Conservation (phyloP, 2,888 invertebrate genomes). For the Lasioglossum oenotherae region DNA sequence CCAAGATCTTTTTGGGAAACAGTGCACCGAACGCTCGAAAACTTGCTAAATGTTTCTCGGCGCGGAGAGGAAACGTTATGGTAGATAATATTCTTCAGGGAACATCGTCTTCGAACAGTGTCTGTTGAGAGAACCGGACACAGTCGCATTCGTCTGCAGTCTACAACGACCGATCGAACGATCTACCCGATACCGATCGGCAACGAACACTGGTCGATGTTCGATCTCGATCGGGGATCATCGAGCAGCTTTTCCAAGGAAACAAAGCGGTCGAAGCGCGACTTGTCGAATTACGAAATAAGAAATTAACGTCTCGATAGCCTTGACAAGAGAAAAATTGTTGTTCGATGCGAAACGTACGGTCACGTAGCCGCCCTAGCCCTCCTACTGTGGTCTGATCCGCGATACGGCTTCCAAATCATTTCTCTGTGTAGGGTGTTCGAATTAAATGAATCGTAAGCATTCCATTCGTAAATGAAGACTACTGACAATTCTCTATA, state of each 20-base stretch:
- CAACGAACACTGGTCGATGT: constrained; percentile 23
- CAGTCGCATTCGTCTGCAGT: constrained; percentile 4
- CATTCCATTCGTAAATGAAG: neutral
- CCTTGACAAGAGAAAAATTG: constrained; percentile 37
- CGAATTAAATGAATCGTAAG: neutral
- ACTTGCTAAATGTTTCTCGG: too few species aligned
- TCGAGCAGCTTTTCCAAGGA: neutral
- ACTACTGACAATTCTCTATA: too few species aligned
- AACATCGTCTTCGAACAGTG: neutral
- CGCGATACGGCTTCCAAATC: too few species aligned
- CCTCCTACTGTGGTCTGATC: too few species aligned
- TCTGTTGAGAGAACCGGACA: constrained; percentile 13
- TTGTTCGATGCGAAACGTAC: constrained; percentile 42
- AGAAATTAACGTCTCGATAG: constrained; percentile 6
- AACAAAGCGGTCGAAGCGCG: neutral
- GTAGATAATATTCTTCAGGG: neutral
- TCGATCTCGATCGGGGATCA: neutral
- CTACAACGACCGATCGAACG: neutral
- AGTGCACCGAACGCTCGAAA: too few species aligned
- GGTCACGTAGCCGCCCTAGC: neutral
- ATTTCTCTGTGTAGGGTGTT: too few species aligned
- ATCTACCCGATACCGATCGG: neutral
- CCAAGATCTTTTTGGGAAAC: neutral
- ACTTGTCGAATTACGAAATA: too few species aligned
- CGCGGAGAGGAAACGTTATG: neutral